These are phyloP conservation scores for Coregonus clupeaformis DNA, from an alignment of 2,113 vertebrate genomes.

Conservation along the genomic window DNA sequence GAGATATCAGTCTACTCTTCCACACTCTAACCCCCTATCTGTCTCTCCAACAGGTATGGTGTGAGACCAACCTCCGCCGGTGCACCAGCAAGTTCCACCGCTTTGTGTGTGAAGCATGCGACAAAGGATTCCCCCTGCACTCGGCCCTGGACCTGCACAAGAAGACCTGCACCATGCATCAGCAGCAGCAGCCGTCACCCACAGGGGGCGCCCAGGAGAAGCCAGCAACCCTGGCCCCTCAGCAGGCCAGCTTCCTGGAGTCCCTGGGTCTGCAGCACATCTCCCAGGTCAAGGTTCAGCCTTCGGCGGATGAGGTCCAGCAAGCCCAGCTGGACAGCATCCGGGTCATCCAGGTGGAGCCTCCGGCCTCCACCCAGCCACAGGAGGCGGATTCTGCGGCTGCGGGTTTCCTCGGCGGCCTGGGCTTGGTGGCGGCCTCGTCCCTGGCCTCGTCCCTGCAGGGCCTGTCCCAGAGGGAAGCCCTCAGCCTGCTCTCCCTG, in stretches of 20 bases:
- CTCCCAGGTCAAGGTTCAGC: slow-evolving; percentile 77
- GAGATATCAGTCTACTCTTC: neutral
- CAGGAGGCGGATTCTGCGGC: slow-evolving; percentile 74
- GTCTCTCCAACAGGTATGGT: slow-evolving; percentile 85
- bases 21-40: neutral
- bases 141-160: slow-evolving; percentile 85
- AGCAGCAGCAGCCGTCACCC: neutral
- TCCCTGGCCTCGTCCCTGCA: slow-evolving; percentile 82
- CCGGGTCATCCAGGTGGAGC: slow-evolving; percentile 85
- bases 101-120: slow-evolving; percentile 89
- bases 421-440: slow-evolving; percentile 72
- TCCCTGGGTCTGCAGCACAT: slow-evolving; percentile 85
- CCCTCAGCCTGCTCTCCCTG: slow-evolving; percentile 83
- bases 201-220: neutral
- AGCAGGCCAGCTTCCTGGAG: slow-evolving; percentile 83
- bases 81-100: slow-evolving; percentile 92
- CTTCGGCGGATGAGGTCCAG: slow-evolving; percentile 74
- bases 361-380: slow-evolving; percentile 85
- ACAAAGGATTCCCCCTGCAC: slow-evolving; percentile 93
- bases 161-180: slow-evolving; percentile 74
- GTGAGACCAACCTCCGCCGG: slow-evolving; percentile 91
- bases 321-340: slow-evolving; percentile 81
- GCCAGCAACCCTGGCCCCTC: neutral
- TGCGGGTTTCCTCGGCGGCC: slow-evolving; percentile 53
- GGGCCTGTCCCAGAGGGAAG: slow-evolving; percentile 81